These are phyloP conservation scores for Lethenteron reissneri DNA, from an alignment of 2,113 vertebrate genomes.

Conservation along the genomic window DNA sequence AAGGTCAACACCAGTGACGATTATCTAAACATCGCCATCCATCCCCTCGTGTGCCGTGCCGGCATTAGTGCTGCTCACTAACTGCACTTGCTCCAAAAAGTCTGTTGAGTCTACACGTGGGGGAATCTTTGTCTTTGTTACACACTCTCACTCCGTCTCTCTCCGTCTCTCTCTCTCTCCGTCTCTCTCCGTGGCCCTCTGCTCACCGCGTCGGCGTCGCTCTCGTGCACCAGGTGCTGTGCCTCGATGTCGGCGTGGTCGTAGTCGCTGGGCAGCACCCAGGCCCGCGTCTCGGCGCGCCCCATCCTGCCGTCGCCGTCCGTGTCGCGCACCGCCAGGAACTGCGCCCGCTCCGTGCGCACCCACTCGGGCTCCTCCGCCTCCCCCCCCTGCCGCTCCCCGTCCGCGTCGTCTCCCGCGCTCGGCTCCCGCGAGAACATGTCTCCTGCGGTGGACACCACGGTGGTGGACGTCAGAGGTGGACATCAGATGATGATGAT, in stretches of 20 bases:
- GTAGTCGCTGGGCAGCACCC: conserved; percentile 1
- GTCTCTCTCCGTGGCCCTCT: neutral
- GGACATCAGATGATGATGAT: neutral
- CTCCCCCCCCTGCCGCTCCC: neutral
- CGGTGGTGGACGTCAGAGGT: neutral
- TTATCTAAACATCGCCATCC: too few species aligned
- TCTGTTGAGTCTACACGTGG: too few species aligned
- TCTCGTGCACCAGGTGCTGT: neutral
- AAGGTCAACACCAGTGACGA: too few species aligned
- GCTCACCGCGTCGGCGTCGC: neutral
- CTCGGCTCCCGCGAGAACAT: neutral
- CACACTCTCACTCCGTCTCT: neutral
- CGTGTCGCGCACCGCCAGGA: neutral
- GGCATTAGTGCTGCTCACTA: too few species aligned
- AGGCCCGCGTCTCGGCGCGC: conserved; percentile 1
- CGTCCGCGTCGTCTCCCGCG: neutral
- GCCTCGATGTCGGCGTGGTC: conserved; percentile 1
- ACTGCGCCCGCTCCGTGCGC: conserved; percentile 1
- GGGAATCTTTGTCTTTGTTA: too few species aligned
- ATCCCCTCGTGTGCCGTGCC: too few species aligned
- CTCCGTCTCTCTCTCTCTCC: neutral
- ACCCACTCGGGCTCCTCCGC: conserved; percentile 5
- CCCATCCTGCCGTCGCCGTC: neutral
- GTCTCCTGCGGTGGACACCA: neutral
- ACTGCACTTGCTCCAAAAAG: too few species aligned